Conservation (phyloP, 1,140 invertebrate genomes). For the Rhagoletis pomonella region DNA sequence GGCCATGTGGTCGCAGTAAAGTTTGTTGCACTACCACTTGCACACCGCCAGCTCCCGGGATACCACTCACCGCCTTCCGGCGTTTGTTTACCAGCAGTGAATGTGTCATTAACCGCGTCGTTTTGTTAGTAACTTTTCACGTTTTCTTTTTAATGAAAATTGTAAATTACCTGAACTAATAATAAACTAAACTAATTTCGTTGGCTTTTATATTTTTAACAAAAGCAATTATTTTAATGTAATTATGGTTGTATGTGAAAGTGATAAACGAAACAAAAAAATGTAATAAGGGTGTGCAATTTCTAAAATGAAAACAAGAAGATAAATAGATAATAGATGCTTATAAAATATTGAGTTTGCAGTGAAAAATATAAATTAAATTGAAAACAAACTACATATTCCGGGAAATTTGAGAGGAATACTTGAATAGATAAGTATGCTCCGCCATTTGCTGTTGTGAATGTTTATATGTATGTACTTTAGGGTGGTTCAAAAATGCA, state of each 20-base stretch:
- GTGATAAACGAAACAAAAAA: background rate
- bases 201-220: constrained; percentile 11
- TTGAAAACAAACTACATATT: background rate
- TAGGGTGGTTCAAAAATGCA: background rate
- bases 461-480: background rate
- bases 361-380: background rate
- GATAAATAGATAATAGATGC: background rate
- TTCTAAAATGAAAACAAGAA: background rate
- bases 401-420: background rate
- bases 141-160: constrained; percentile 14
- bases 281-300: background rate
- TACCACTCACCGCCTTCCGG: background rate
- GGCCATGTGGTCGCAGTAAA: constrained; percentile 34
- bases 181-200: constrained; percentile 44
- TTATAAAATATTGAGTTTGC: background rate
- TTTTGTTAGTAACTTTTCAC: constrained; percentile 40
- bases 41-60: background rate
- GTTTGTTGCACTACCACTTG: background rate
- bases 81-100: constrained; percentile 26
- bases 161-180: constrained; percentile 2
- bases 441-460: background rate
- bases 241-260: background rate
- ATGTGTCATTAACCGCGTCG: constrained; percentile 30
- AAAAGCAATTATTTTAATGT: constrained; percentile 20
- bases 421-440: too few species aligned